A percentile compares a stretch with the other conserved stretches of the same genome.
Conservation (phyloP, 2,888 invertebrate species). For the Mesoligia furuncula region DNA sequence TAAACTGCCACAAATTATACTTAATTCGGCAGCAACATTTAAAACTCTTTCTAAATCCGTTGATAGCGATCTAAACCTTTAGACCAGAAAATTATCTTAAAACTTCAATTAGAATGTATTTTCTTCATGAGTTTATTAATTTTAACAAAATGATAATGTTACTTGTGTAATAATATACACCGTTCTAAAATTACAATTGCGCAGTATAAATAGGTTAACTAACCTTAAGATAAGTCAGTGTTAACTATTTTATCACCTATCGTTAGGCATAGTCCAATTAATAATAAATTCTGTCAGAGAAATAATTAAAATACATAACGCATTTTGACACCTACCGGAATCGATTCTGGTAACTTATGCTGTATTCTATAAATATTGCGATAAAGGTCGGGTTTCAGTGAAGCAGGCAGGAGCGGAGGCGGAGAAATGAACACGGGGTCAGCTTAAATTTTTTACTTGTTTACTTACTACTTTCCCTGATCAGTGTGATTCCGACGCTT, state of each 20-base stretch:
- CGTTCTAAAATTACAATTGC: conserved; percentile 26
- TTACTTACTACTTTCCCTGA: neutral
- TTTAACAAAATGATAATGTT: conserved; percentile 38
- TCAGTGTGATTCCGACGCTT: neutral
- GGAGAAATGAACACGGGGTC: neutral
- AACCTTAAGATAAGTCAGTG: conserved; percentile 7
- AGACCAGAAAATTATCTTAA: conserved; percentile 61
- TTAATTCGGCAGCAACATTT: conserved; percentile 45
- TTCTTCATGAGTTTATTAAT: conserved; percentile 28
- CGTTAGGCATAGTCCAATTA: conserved; percentile 23
- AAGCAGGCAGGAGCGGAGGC: neutral
- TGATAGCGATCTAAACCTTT: conserved; percentile 56
- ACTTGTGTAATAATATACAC: conserved; percentile 28
- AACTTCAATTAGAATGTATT: conserved; percentile 50
- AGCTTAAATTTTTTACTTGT: neutral
- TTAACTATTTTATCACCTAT: conserved; percentile 32
- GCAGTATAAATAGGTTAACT: conserved; percentile 18
- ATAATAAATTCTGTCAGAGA: conserved; percentile 48
- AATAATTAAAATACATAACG: conserved; percentile 58
- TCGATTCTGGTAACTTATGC: conserved; percentile 34
- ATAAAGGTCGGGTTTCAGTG: conserved; percentile 8
- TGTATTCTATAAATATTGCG: conserved; percentile 40
- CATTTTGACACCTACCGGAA: conserved; percentile 53
- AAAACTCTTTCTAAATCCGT: conserved; percentile 51
- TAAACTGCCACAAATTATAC: conserved; percentile 59